phyloP scores from a whole-genome alignment of 2,113 vertebrate genomes.

The Pseudonaja textilis region DNA sequence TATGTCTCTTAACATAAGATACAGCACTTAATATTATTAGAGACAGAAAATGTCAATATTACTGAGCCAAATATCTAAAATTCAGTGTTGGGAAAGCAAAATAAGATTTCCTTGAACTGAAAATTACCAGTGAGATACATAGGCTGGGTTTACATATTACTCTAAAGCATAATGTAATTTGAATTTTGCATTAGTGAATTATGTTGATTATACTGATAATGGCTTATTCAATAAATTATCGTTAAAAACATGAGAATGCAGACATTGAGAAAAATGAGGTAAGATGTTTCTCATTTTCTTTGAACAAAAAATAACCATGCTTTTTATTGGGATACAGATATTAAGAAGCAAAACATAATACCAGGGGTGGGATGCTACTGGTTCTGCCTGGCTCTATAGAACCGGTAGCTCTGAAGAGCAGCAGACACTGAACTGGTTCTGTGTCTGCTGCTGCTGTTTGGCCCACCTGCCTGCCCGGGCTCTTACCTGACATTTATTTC shows the following conservation, averaged over 20 bases:
- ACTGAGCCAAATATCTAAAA: not conserved
- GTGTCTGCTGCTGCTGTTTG: no score
- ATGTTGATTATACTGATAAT: not conserved
- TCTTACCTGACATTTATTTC: no score
- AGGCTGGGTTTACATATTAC: not conserved
- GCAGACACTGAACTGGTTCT: no score
- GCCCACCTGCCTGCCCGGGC: no score
- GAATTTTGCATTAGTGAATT: not conserved
- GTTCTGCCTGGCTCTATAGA: no score
- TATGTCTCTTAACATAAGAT: not conserved
- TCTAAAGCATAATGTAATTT: not conserved
- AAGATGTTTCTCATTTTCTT: not conserved
- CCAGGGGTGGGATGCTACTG: no score
- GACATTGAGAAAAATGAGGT: not conserved
- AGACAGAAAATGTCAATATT: not conserved
- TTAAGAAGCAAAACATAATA: not conserved
- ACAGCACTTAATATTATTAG: not conserved
- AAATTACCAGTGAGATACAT: not conserved
- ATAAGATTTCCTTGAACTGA: not conserved
- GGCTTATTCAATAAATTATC: not conserved
- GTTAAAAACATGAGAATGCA: not conserved
- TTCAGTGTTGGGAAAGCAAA: not conserved
- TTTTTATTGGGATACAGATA: not conserved
- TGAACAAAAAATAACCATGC: not conserved
- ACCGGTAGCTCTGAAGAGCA: no score